These are phyloP conservation scores for Dallia pectoralis DNA, from an alignment of 2,797 vertebrate species.

Conservation along the genomic window DNA sequence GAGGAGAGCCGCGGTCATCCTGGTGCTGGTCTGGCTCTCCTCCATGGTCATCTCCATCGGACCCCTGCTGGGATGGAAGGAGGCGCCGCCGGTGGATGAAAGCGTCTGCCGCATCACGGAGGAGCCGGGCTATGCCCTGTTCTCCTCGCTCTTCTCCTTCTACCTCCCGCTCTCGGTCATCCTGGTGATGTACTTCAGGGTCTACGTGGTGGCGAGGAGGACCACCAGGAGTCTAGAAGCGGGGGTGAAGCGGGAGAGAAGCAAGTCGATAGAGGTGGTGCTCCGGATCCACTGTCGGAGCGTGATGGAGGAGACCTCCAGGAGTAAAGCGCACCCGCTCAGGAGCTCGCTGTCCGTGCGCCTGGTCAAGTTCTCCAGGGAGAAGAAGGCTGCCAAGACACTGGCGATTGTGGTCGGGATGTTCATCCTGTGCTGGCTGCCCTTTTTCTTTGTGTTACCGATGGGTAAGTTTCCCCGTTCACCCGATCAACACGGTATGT, in stretches of 20 bases:
- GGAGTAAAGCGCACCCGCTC: conserved; percentile 85
- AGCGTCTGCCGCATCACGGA: conserved; percentile 92
- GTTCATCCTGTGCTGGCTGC: conserved; percentile 98
- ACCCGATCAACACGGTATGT: not conserved
- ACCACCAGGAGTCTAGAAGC: conserved; percentile 93
- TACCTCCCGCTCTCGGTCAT: conserved; percentile 95
- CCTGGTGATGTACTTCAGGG: conserved; percentile 94
- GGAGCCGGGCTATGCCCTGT: conserved; percentile 94
- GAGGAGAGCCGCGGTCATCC: conserved; percentile 84
- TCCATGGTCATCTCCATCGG: conserved; percentile 95
- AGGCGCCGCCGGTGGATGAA: conserved; percentile 86
- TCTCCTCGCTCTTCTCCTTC: conserved; percentile 97
- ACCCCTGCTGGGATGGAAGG: conserved; percentile 96
- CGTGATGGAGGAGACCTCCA: conserved; percentile 75
- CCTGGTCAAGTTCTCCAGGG: conserved; percentile 95
- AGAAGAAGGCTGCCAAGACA: conserved; percentile 98
- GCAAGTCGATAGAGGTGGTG: conserved; percentile 91
- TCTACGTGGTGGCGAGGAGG: conserved; percentile 93
- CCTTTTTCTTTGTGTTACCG: conserved; percentile 95
- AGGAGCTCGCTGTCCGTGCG: conserved; percentile 92
- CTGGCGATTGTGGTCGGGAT: conserved; percentile 97
- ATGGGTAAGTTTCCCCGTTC: conserved; percentile 79
- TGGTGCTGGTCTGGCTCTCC: conserved; percentile 87
- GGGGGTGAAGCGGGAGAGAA: conserved; percentile 91
- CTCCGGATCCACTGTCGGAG: conserved; percentile 94